Conservation (phyloP, 2,888 invertebrate species). For the Thelaira solivaga region DNA sequence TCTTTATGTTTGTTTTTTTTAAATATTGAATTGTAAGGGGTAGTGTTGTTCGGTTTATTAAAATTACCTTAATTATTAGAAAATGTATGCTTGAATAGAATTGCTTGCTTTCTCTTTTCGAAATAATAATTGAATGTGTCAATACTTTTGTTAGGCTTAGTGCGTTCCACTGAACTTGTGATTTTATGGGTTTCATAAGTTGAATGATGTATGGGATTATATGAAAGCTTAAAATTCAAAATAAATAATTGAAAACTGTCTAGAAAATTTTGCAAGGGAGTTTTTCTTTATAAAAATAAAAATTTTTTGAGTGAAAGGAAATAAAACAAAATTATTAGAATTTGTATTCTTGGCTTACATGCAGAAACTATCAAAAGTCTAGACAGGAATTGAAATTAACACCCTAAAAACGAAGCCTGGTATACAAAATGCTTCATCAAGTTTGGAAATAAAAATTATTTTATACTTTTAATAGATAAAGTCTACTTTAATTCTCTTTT, state of each 20-base stretch:
- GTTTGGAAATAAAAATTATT: too few species aligned
- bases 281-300: background rate
- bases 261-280: background rate
- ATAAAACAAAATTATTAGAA: too few species aligned
- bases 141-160: constrained; percentile 44
- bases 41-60: constrained; percentile 17
- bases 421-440: too few species aligned
- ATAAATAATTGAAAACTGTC: constrained; percentile 26
- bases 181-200: background rate
- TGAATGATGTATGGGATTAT: constrained; percentile 40
- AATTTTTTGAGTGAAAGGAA: too few species aligned
- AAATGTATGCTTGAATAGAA: constrained; percentile 47
- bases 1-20: constrained; percentile 5
- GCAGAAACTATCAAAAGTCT: too few species aligned
- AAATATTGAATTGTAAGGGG: constrained; percentile 3
- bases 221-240: constrained; percentile 29
- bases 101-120: background rate
- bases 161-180: background rate
- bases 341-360: too few species aligned
- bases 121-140: constrained; percentile 57
- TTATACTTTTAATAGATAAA: too few species aligned
- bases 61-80: constrained; percentile 58
- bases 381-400: too few species aligned
- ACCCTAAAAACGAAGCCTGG: too few species aligned
- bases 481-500: too few species aligned